Base-by-base conservation (phyloP, 2,888 invertebrate genomes). In the Thalpophila matura region DNA sequence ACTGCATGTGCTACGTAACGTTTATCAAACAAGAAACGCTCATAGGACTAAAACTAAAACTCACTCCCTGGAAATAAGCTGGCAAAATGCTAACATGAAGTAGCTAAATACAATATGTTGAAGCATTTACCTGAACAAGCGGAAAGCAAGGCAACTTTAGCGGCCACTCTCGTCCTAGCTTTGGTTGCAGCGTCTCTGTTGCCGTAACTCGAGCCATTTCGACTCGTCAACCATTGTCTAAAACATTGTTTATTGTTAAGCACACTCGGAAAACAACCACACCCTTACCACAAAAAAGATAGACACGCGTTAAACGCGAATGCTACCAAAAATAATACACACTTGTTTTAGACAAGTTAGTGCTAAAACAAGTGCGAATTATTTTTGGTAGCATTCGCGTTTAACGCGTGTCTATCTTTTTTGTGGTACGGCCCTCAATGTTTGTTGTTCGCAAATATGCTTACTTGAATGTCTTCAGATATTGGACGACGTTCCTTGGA, bases 401-500 rank as follows among this genome's bases (percentile, higher is more conserved):
- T n/a, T n/a, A n/a, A n/a, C n/a, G n/a, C n/a, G n/a, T n/a, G n/a
- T n/a, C n/a, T n/a, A n/a, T n/a, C n/a, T n/a, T n/a, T n/a, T n/a
- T n/a, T n/a, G n/a, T n/a, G n/a, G n/a, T n/a, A n/a, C n/a, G n/a
- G n/a, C n/a, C n/a, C n/a, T n/a, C n/a, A 18, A 16, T 18, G 0
- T 12, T 0, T 10, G 12, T 10, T 10, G 18, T 4, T 16, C 10
- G 12, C 10, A 14, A 22, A 2, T 27, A 22, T 70, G 93, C 96
- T 95, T 88, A 98, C 98, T 97, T 98, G 86, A 99, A 97, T 26
- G 97, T 95, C 86, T 97, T 97, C 63, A 99, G 95, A 91, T 98
- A 98, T 82, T 97, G 97, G 1, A 98, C 98, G 42, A 99, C 97
- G 85, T 98, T 98, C 70, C 97, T 97, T 0, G 98, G 98, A 71